Conservation (phyloP, 2,888 invertebrate species). For the Chymomyza fuscimana region DNA sequence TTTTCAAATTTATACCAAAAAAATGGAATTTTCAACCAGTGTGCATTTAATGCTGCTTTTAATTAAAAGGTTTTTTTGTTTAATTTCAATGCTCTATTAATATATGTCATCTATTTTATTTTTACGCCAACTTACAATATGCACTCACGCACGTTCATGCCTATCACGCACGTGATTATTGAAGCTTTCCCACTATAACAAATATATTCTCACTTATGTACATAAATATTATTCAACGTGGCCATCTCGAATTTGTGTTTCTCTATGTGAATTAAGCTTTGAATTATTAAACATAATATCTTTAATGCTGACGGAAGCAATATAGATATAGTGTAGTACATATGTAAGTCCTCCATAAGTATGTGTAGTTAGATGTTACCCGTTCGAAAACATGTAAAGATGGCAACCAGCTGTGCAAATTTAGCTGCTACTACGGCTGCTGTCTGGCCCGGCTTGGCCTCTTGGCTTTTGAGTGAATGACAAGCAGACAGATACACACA, state of each 20-base stretch:
- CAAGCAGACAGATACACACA: not conserved
- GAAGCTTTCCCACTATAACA: too few species aligned
- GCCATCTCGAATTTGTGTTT: slow-evolving; percentile 8
- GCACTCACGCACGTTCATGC: too few species aligned
- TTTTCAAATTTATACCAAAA: too few species aligned
- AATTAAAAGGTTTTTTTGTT: too few species aligned
- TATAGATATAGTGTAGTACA: slow-evolving; percentile 19
- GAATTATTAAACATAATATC: slow-evolving; percentile 64
- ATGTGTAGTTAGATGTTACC: not conserved
- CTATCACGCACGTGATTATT: too few species aligned
- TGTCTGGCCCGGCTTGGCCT: not conserved
- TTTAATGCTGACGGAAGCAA: slow-evolving; percentile 71
- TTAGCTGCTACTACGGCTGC: not conserved
- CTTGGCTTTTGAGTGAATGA: not conserved
- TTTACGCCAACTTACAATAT: too few species aligned
- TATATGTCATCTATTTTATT: too few species aligned
- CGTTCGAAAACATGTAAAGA: not conserved
- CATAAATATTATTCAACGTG: not conserved
- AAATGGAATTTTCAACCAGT: too few species aligned
- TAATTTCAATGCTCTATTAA: too few species aligned
- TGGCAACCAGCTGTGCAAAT: not conserved
- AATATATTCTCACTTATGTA: too few species aligned
- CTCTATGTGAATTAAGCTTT: slow-evolving; percentile 45
- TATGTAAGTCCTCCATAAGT: not conserved
- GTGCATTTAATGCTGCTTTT: too few species aligned